A percentile compares a stretch with the other conserved stretches of the same genome.
phyloP scores from a whole-genome alignment of 2,113 vertebrate genomes.

The Phalacrocorax aristotelis region DNA sequence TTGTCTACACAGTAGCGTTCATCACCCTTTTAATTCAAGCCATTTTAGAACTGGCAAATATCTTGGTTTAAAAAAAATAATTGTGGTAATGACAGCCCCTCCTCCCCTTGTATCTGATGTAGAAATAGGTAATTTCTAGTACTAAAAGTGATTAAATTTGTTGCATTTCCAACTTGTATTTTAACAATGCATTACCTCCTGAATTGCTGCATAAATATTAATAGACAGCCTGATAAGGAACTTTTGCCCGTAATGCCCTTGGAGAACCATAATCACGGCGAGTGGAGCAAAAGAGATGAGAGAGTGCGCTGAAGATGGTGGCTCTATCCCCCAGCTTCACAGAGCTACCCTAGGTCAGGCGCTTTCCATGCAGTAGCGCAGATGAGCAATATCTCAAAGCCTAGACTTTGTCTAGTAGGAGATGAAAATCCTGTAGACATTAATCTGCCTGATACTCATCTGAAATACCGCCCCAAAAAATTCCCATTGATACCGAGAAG shows the following conservation, averaged over 20 bases:
- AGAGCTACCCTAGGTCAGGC: not conserved
- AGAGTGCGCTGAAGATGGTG: not conserved
- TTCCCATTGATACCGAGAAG: not conserved
- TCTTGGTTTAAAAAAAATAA: not conserved
- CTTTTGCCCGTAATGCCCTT: constrained; percentile 49
- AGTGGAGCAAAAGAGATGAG: constrained; percentile 12
- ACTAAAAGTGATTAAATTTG: constrained; percentile 60
- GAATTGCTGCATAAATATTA: constrained; percentile 65
- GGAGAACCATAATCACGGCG: not conserved
- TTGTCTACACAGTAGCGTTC: not conserved
- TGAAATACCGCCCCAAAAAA: not conserved
- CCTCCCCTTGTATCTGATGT: not conserved
- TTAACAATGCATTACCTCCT: constrained; percentile 55
- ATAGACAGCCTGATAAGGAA: constrained; percentile 41
- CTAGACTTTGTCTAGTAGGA: not conserved
- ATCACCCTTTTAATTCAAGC: not conserved
- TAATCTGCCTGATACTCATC: not conserved
- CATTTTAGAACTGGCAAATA: not conserved
- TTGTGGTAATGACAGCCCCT: not conserved
- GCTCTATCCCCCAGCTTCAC: not conserved
- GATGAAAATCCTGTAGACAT: not conserved
- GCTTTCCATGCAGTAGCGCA: not conserved
- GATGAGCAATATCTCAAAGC: constrained; percentile 8
- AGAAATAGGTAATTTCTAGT: constrained; percentile 41
- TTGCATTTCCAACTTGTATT: constrained; percentile 61